Percentiles rank a stretch among this genome's conserved stretches.
These are phyloP conservation scores for Cyrtodaria siliqua DNA, from an alignment of 2,888 invertebrate genomes.

Conservation along the genomic window DNA sequence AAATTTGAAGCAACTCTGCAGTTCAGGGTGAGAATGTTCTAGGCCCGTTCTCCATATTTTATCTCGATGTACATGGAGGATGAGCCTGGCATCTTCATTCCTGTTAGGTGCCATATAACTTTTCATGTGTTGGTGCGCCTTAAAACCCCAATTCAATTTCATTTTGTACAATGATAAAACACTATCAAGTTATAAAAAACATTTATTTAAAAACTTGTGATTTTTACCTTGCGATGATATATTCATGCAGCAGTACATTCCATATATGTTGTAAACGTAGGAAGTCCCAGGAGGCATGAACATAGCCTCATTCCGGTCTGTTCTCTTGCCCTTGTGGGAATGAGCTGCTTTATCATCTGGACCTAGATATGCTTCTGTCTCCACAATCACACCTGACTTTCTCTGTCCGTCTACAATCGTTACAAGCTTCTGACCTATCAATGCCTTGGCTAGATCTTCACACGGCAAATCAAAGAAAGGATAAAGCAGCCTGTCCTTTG, in stretches of 20 bases:
- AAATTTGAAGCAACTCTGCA: too few relatives aligned
- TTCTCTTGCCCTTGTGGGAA: constrained; percentile 88
- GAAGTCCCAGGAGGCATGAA: constrained; percentile 91
- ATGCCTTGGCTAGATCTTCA: constrained; percentile 87
- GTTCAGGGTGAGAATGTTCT: too few relatives aligned
- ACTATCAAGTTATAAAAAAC: too few relatives aligned
- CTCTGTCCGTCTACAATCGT: constrained; percentile 86
- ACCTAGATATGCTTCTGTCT: constrained; percentile 91
- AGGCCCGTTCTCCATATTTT: too few relatives aligned
- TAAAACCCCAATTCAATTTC: too few relatives aligned
- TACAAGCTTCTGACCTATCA: constrained; percentile 90
- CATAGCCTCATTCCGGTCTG: constrained; percentile 90
- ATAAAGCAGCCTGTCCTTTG: background rate
- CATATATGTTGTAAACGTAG: constrained; percentile 91
- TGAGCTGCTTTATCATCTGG: constrained; percentile 90
- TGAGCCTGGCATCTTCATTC: too few relatives aligned
- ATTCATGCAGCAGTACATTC: constrained; percentile 92
- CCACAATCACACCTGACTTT: constrained; percentile 90
- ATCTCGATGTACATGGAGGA: too few relatives aligned
- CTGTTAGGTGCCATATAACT: too few relatives aligned
- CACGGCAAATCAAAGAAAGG: constrained; percentile 81
- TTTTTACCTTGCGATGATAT: constrained; percentile 89
- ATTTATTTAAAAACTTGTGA: too few relatives aligned
- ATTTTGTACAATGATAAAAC: too few relatives aligned
- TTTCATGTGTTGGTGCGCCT: too few relatives aligned